A percentile compares a stretch with the other conserved stretches of the same genome.
phyloP scores from a whole-genome alignment of 2,888 invertebrate genomes.

The Andrena dorsata region DNA sequence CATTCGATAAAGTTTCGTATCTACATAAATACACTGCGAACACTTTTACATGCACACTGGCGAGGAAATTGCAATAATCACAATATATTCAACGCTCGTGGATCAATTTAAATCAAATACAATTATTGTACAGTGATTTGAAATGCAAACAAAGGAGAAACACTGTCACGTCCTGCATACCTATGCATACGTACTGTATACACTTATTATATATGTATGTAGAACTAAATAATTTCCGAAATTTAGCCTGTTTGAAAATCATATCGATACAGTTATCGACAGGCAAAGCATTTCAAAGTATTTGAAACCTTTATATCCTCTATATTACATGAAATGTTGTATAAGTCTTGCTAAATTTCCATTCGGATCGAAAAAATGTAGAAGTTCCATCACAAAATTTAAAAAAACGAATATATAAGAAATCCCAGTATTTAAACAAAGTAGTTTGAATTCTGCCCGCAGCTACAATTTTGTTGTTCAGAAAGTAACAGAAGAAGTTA shows the following conservation, averaged over 20 bases:
- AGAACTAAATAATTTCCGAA: conserved; percentile 11
- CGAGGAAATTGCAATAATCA: conserved; percentile 11
- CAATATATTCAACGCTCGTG: conserved; percentile 16
- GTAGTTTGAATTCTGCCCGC: background rate
- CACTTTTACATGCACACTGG: conserved; percentile 23
- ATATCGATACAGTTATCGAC: background rate
- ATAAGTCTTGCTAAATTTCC: too few relatives aligned
- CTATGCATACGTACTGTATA: background rate
- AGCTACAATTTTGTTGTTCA: background rate
- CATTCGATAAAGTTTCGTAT: conserved; percentile 50
- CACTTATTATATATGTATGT: conserved; percentile 5
- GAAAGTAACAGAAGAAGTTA: background rate
- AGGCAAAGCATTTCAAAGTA: background rate
- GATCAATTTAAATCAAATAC: conserved; percentile 35
- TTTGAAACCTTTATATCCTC: background rate
- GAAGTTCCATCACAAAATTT: too few relatives aligned
- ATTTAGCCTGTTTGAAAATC: conserved; percentile 1
- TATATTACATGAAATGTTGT: too few relatives aligned
- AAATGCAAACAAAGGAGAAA: conserved; percentile 36
- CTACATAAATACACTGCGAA: conserved; percentile 60
- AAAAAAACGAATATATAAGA: conserved; percentile 27
- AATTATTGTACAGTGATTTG: conserved; percentile 37
- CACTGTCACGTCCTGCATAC: conserved; percentile 26
- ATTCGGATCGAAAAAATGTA: background rate
- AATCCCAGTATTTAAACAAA: background rate